Base-by-base conservation (phyloP, 2,113 vertebrate genomes). In the Percopsis transmontana region DNA sequence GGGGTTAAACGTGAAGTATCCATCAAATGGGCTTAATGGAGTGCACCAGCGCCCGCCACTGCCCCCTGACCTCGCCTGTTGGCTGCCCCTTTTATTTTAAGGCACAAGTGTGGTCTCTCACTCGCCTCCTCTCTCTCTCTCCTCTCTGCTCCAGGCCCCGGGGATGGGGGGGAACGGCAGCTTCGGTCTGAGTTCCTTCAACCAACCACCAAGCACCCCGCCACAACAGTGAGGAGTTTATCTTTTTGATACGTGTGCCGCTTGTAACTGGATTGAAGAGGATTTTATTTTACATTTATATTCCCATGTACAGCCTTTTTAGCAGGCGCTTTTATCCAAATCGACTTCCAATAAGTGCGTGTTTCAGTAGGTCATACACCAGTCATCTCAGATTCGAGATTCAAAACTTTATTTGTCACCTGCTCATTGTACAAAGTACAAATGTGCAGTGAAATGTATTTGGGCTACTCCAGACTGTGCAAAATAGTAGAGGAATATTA, bases 151-250 rank as follows among this genome's bases (percentile, higher is more conserved):
- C 23, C 58, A 99, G 97, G 96, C 95, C 66, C 85, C 94, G 44
- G 88, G 94, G 66, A 92, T 98, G 19, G 94, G 94, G 68, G 92
- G 92, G 51, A 94, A 93, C 70, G 92, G 94, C 89, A 94, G 91
- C 86, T 99, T 97, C 33, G 92, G 94, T 65, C 93, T 98, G 85
- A 96, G 90, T 85, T 95, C 95, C 23, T 98, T 97, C 90, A 95
- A 91, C 91, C 97, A 96, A 89, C 93, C 95, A 58, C 94, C 94
- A 1, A 85, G 95, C 15, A 93, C 94, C 50, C 94, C 96, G 80
- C 97, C 97, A 85, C 97, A 97, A 82, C 98, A 97, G 97, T 99
- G 92, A 95, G 94, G 67, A 44, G 18, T 21, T 12, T 1, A 33
- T 14, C 16, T 15, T 10, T 12, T 14, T 33, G 9, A 19, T 50